Conservation (phyloP, 2,797 vertebrate species). For the Liparis tanakae region DNA sequence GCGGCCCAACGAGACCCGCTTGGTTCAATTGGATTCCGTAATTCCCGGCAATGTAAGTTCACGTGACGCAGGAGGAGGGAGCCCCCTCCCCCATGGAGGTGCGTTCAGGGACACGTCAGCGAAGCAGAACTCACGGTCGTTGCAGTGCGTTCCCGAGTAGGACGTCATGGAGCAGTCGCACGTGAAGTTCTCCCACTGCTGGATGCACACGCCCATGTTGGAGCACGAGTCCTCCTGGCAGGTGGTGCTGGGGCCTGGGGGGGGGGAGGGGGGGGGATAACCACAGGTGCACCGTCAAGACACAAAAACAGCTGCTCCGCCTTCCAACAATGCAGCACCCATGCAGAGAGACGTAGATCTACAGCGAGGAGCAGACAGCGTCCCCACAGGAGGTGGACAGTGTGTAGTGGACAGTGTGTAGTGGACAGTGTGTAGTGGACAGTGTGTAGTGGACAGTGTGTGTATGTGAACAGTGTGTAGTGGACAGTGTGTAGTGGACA, state of each 20-base stretch:
- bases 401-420: too few relatives aligned
- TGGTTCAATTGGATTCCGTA: not conserved
- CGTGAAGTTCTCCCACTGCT: conserved; percentile 97
- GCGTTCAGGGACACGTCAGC: not conserved
- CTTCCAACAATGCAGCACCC: conserved; percentile 55
- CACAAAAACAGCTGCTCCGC: conserved; percentile 17
- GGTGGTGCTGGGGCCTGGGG: conserved; percentile 92
- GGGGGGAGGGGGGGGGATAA: not conserved
- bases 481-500: too few relatives aligned
- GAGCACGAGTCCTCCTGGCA: conserved; percentile 97
- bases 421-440: conserved; percentile 33
- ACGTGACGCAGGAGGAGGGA: conserved; percentile 8
- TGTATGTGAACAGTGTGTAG: conserved; percentile 55
- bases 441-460: conserved; percentile 6
- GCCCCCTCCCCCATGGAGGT: conserved; percentile 13
- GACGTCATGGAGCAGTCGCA: conserved; percentile 98
- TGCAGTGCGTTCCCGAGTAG: conserved; percentile 94
- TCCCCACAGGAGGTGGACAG: conserved; percentile 48
- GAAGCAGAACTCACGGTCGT: conserved; percentile 91
- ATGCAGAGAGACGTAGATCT: conserved; percentile 68
- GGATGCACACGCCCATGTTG: conserved; percentile 96
- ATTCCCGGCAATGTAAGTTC: not conserved
- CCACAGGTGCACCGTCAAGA: conserved; percentile 48
- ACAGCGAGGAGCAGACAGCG: conserved; percentile 65
- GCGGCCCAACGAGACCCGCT: not conserved